These are phyloP conservation scores for Nasonia giraulti DNA, from an alignment of 1,140 invertebrate genomes.

Conservation along the genomic window DNA sequence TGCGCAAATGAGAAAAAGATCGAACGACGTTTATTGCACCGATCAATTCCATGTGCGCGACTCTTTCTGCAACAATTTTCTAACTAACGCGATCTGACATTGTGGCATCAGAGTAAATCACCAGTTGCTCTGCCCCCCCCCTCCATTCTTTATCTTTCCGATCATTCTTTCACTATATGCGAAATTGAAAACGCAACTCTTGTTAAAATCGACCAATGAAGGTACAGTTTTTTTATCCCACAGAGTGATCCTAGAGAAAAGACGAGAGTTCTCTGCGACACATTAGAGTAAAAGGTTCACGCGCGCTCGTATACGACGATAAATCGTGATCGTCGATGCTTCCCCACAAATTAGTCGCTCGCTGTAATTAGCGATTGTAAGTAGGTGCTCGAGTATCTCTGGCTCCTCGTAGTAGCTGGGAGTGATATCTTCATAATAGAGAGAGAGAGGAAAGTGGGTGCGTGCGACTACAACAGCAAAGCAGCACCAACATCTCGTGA, in stretches of 20 bases:
- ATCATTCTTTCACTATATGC: background rate
- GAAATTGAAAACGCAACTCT: background rate
- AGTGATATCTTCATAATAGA: slow-evolving; percentile 68
- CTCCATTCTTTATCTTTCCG: background rate
- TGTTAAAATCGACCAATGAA: background rate
- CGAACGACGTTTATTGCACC: slow-evolving; percentile 19
- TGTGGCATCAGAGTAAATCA: background rate
- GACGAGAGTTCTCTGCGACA: too few species aligned
- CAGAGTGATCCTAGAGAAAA: background rate
- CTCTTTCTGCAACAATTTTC: slow-evolving; percentile 36
- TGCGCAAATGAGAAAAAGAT: background rate
- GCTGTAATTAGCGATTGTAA: slow-evolving; percentile 56
- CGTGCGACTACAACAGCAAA: background rate
- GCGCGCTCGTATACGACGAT: slow-evolving; percentile 2
- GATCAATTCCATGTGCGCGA: slow-evolving; percentile 12
- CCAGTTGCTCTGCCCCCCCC: background rate
- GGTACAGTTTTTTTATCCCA: background rate
- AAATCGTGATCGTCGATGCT: slow-evolving; percentile 45
- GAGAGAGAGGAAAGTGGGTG: background rate
- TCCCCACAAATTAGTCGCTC: slow-evolving; percentile 55
- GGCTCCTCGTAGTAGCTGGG: slow-evolving; percentile 37
- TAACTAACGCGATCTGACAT: slow-evolving; percentile 19
- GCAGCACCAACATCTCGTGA: slow-evolving; percentile 35
- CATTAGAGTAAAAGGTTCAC: too few species aligned
- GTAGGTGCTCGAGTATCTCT: slow-evolving; percentile 40